Percentiles rank a stretch among this genome's conserved stretches.
Conservation (phyloP, 92 coral and sea anemone species). For the Montipora capitata region DNA sequence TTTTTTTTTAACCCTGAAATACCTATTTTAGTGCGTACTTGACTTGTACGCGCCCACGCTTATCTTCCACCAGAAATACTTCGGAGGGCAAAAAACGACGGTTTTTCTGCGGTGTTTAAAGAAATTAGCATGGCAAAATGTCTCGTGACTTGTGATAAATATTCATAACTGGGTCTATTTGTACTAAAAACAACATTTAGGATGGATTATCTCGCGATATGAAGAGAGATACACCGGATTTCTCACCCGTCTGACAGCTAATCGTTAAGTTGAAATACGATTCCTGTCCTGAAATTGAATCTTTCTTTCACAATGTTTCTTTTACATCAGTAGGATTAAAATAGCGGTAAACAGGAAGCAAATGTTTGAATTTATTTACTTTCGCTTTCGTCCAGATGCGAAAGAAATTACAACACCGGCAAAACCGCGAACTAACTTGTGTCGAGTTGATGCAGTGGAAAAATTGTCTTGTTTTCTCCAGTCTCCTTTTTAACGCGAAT, state of each 20-base stretch:
- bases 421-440: not conserved
- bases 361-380: constrained; percentile 85
- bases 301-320: constrained; percentile 25
- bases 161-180: constrained; percentile 17
- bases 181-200: not conserved
- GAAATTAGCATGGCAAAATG: not conserved
- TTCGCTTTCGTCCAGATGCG: constrained; percentile 78
- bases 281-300: constrained; percentile 8
- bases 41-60: not conserved
- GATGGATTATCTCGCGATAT: not conserved
- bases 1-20: not conserved
- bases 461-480: not conserved
- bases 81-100: not conserved
- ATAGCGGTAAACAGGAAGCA: constrained; percentile 82
- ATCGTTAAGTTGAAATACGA: not conserved
- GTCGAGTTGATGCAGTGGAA: too few species aligned
- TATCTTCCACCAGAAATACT: not conserved
- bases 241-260: not conserved
- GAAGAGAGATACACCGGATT: not conserved
- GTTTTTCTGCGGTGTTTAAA: not conserved
- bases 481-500: too few species aligned
- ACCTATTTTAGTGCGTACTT: not conserved
- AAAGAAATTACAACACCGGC: constrained; percentile 37
- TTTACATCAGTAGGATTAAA: constrained; percentile 72
- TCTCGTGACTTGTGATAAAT: constrained; percentile 15